phyloP scores from a whole-genome alignment of 2,797 vertebrate species.

The Microctenopoma steveboyesi region DNA sequence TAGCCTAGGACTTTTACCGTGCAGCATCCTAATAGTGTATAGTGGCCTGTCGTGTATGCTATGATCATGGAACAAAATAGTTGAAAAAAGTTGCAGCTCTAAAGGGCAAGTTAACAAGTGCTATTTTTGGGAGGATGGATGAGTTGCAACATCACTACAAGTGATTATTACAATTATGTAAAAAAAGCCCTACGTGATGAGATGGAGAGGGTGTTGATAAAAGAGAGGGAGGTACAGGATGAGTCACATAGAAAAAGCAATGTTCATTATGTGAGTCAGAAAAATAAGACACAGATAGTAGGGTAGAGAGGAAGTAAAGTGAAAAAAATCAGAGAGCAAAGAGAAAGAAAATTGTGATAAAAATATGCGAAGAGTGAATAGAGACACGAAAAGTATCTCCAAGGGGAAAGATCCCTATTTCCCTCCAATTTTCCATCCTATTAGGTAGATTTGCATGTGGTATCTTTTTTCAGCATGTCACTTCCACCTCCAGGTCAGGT shows the following conservation, averaged over 20 bases:
- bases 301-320: slow-evolving; percentile 25
- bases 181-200: slow-evolving; percentile 43
- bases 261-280: slow-evolving; percentile 19
- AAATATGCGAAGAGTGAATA: slow-evolving; percentile 30
- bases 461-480: slow-evolving; percentile 58
- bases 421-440: slow-evolving; percentile 56
- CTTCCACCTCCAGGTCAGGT: slow-evolving; percentile 44
- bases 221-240: slow-evolving; percentile 17
- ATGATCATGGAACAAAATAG: slow-evolving; percentile 25
- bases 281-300: slow-evolving; percentile 18
- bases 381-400: slow-evolving; percentile 42
- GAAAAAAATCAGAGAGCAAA: slow-evolving; percentile 29
- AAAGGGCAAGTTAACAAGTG: slow-evolving; percentile 34
- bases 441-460: slow-evolving; percentile 65
- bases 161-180: slow-evolving; percentile 62
- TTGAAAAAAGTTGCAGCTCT: slow-evolving; percentile 13
- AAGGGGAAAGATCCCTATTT: slow-evolving; percentile 55
- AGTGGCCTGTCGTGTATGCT: neutral
- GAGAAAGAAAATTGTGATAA: slow-evolving; percentile 14
- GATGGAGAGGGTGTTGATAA: slow-evolving; percentile 21
- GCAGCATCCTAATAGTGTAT: slow-evolving; percentile 16
- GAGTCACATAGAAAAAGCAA: slow-evolving; percentile 39
- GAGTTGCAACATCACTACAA: slow-evolving; percentile 36
- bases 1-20: slow-evolving; percentile 31
- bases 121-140: slow-evolving; percentile 48